A percentile compares a stretch with the other conserved stretches of the same genome.
Evolutionary conservation across 2,888 invertebrate genomes (phyloP).

Genomic region (Drosophila suboccidentalis): DNA sequence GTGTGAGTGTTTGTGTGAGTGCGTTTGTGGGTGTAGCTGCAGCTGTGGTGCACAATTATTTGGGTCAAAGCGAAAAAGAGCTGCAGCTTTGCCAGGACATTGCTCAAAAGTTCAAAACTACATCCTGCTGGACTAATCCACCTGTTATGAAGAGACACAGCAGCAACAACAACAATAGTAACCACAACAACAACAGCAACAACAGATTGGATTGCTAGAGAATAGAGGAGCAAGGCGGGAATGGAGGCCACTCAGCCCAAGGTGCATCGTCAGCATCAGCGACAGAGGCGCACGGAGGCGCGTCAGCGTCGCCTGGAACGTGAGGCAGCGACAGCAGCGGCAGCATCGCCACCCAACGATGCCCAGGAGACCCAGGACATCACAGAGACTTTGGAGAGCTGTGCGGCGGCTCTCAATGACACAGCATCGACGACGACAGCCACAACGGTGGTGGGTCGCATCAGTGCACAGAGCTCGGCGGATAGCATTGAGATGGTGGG

Average conservation of each 20-base stretch:
- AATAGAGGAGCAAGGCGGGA: conserved; percentile 3
- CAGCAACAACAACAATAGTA: conserved; percentile 23
- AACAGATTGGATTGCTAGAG: conserved; percentile 21
- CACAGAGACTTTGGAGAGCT: conserved; percentile 51
- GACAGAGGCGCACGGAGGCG: conserved; percentile 83
- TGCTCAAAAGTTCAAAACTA: conserved; percentile 48
- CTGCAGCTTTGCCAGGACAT: conserved; percentile 59
- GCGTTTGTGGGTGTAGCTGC: conserved; percentile 44
- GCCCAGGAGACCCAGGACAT: conserved; percentile 52
- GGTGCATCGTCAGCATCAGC: conserved; percentile 85
- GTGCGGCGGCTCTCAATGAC: conserved; percentile 61
- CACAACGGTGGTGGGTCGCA: conserved; percentile 62
- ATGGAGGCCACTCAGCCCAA: conserved; percentile 85
- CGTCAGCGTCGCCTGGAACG: conserved; percentile 82
- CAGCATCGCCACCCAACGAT: conserved; percentile 46
- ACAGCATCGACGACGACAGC: conserved; percentile 42
- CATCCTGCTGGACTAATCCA: conserved; percentile 58
- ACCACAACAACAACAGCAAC: conserved; percentile 1
- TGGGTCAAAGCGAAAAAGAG: conserved; percentile 71
- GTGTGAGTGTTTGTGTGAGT: conserved; percentile 17
- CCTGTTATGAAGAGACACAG: conserved; percentile 75
- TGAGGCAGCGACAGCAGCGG: conserved; percentile 71
- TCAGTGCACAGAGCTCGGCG: conserved; percentile 75
- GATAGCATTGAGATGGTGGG: conserved; percentile 75
- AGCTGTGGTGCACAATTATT: conserved; percentile 62